Evolutionary conservation across 2,113 vertebrate genomes (phyloP).

Genomic region (Pelecanoides urinatrix): DNA sequence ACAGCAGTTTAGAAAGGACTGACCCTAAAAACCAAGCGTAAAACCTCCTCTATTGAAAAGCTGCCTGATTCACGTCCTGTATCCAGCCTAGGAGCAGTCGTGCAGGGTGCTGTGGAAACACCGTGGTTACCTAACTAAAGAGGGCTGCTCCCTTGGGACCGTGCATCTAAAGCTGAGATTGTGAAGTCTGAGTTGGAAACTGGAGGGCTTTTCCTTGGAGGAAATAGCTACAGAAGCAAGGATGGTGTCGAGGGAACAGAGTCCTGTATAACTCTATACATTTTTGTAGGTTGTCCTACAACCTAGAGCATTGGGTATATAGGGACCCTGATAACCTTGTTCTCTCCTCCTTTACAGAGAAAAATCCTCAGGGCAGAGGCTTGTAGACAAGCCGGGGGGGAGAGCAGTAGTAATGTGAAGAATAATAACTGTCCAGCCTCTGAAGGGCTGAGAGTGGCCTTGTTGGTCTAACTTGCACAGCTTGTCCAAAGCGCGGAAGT

Average conservation of each 20-base stretch:
- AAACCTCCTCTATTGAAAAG: not conserved
- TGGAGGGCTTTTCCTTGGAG: not conserved
- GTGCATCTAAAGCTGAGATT: not conserved
- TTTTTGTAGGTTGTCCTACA: slow-evolving; percentile 23
- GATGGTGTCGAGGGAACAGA: not conserved
- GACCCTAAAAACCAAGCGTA: not conserved
- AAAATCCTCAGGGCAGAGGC: not conserved
- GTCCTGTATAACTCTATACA: not conserved
- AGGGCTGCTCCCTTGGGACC: not conserved
- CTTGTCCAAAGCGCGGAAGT: not conserved
- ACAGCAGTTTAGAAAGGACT: not conserved
- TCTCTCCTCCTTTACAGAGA: not conserved
- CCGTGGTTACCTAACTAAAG: not conserved
- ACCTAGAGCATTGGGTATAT: not conserved
- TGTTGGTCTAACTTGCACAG: not conserved
- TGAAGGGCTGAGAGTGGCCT: not conserved
- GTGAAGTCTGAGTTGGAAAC: not conserved
- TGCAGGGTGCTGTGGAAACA: not conserved
- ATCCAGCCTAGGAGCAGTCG: not conserved
- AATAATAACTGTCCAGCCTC: not conserved
- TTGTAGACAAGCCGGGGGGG: not conserved
- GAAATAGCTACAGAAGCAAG: not conserved
- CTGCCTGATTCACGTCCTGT: not conserved
- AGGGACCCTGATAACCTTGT: not conserved
- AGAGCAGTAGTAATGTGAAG: not conserved